Evolutionary conservation across 1,140 invertebrate species (phyloP).

Genomic region (Mylabris phalerata): DNA sequence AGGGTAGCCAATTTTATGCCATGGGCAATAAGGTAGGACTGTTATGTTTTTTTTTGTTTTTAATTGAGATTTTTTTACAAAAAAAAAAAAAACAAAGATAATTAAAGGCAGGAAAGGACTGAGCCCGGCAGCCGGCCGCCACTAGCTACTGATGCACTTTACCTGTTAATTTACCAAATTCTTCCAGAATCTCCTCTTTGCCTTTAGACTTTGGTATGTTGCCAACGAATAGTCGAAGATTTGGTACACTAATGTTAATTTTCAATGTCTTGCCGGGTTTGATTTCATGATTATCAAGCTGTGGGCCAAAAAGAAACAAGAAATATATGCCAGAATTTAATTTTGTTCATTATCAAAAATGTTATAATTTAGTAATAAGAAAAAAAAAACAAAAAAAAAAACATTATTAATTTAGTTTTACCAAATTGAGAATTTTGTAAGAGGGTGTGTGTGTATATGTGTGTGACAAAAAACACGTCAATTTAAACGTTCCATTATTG

Average conservation of each 20-base stretch:
- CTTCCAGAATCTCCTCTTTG: conserved; percentile 99
- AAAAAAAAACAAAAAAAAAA: conserved; percentile 10
- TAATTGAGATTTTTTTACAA: background rate
- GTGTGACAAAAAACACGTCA: background rate
- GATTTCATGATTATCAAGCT: conserved; percentile 99
- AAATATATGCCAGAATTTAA: conserved; percentile 60
- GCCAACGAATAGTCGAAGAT: conserved; percentile 99
- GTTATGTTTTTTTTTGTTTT: background rate
- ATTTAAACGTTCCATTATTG: no score
- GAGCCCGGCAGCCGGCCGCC: conserved; percentile 41
- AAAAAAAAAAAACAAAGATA: background rate
- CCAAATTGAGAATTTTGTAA: conserved; percentile 37
- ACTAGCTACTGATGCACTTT: conserved; percentile 56
- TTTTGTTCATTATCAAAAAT: conserved; percentile 19
- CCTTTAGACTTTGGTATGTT: conserved; percentile 99
- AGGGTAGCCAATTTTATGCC: conserved; percentile 61
- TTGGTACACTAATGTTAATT: conserved; percentile 99
- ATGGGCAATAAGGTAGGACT: conserved; percentile 32
- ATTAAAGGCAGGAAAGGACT: conserved; percentile 32
- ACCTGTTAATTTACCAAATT: conserved; percentile 99
- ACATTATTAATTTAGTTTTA: conserved; percentile 22
- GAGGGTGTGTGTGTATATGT: background rate
- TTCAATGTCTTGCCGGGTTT: conserved; percentile 97
- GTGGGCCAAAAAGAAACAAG: conserved; percentile 59
- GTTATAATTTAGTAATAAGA: background rate